These are phyloP conservation scores for Vanessa cardui DNA, from an alignment of 2,888 invertebrate genomes.

Conservation along the genomic window DNA sequence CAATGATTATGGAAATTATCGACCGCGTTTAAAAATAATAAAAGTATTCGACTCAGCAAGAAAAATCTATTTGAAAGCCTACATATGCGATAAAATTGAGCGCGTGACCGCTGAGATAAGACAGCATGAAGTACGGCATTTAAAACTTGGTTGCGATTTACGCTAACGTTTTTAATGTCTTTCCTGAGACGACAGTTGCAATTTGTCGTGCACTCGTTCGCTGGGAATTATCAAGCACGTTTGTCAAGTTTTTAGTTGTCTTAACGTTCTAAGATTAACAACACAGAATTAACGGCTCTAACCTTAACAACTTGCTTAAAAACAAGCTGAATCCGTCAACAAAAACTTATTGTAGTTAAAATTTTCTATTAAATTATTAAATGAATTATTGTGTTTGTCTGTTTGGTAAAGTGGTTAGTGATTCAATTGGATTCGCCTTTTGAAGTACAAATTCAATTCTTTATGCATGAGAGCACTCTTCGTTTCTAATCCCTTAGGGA, in stretches of 20 bases:
- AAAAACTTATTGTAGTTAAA: background rate
- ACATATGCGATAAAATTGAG: background rate
- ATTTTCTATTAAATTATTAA: slow-evolving; percentile 4
- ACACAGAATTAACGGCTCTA: slow-evolving; percentile 5
- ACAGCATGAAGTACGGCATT: slow-evolving; percentile 22
- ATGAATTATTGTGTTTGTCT: slow-evolving; percentile 6
- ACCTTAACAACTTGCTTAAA: background rate
- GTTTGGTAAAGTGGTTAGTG: slow-evolving; percentile 19
- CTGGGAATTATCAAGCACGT: slow-evolving; percentile 50
- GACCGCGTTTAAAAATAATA: too few species aligned
- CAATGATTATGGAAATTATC: too few species aligned
- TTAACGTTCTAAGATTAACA: slow-evolving; percentile 9
- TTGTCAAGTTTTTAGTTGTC: slow-evolving; percentile 46
- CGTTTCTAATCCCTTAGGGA: slow-evolving; percentile 29
- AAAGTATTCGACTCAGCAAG: too few species aligned
- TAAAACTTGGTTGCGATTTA: slow-evolving; percentile 23
- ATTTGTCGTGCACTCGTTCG: slow-evolving; percentile 51
- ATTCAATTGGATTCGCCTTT: slow-evolving; percentile 24
- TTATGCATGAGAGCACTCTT: slow-evolving; percentile 32
- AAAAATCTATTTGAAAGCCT: too few species aligned
- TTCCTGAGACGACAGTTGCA: slow-evolving; percentile 36
- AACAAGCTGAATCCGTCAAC: background rate
- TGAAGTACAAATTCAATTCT: slow-evolving; percentile 34
- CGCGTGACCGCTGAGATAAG: slow-evolving; percentile 22
- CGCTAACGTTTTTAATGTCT: slow-evolving; percentile 32